Percentiles rank a stretch among this genome's conserved stretches.
Evolutionary conservation across 2,888 invertebrate genomes (phyloP).

Genomic region (Diaperis boleti): DNA sequence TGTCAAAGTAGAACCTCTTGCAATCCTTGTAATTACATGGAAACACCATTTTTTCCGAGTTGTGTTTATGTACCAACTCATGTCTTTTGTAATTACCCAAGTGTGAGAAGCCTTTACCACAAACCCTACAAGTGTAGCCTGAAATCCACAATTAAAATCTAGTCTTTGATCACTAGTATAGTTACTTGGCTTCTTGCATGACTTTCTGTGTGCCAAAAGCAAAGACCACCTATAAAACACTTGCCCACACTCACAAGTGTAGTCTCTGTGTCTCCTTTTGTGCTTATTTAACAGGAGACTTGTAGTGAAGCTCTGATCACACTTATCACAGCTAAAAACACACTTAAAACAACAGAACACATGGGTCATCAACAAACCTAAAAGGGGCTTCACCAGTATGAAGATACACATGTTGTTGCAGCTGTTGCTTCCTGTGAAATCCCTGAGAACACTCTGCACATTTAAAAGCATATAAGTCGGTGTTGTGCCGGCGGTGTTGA

Average conservation of each 20-base stretch:
- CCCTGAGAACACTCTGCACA: slow-evolving; percentile 54
- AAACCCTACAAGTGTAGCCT: slow-evolving; percentile 53
- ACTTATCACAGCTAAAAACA: slow-evolving; percentile 52
- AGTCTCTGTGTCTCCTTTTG: slow-evolving; percentile 54
- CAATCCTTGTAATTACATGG: slow-evolving; percentile 55
- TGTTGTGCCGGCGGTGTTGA: slow-evolving; percentile 47
- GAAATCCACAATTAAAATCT: slow-evolving; percentile 38
- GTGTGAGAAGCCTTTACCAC: slow-evolving; percentile 51
- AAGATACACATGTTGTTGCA: slow-evolving; percentile 50
- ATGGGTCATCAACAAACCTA: slow-evolving; percentile 39
- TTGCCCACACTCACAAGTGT: slow-evolving; percentile 57
- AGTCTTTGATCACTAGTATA: slow-evolving; percentile 1
- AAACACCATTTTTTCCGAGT: slow-evolving; percentile 46
- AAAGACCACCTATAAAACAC: slow-evolving; percentile 55
- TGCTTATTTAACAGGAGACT: slow-evolving; percentile 53
- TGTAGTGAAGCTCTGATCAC: slow-evolving; percentile 51
- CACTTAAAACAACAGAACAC: background rate
- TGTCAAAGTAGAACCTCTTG: slow-evolving; percentile 52
- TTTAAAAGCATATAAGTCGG: slow-evolving; percentile 46
- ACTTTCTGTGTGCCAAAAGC: slow-evolving; percentile 53
- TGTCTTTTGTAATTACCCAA: slow-evolving; percentile 50
- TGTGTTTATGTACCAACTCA: slow-evolving; percentile 46
- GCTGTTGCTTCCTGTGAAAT: slow-evolving; percentile 54
- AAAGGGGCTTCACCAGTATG: slow-evolving; percentile 51
- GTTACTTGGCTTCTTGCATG: slow-evolving; percentile 46